phyloP scores from a whole-genome alignment of 2,797 vertebrate genomes.

The Diglossa cyanea region DNA sequence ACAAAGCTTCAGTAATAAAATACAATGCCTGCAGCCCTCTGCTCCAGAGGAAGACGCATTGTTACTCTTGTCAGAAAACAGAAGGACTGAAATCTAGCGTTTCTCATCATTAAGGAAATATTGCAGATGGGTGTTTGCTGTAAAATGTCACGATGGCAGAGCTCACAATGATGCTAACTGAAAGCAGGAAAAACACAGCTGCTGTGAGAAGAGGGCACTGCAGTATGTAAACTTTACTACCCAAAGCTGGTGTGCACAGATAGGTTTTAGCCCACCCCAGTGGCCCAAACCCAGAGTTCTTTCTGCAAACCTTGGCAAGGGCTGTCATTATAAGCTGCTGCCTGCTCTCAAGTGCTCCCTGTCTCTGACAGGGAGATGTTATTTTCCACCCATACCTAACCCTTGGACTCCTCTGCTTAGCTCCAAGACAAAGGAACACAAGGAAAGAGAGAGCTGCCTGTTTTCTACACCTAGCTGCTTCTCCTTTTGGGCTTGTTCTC shows the following conservation, averaged over 20 bases:
- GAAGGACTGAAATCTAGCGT: not conserved
- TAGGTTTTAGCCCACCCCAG: not conserved
- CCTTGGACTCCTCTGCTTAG: not conserved
- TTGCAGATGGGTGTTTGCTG: not conserved
- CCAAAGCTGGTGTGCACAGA: not conserved
- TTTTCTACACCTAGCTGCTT: not conserved
- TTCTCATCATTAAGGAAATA: conserved; percentile 1
- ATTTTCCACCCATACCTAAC: not conserved
- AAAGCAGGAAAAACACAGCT: not conserved
- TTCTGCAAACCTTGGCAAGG: not conserved
- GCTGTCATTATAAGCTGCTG: not conserved
- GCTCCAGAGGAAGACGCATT: not conserved
- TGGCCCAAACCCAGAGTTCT: not conserved
- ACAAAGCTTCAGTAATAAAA: not conserved
- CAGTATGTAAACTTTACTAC: not conserved
- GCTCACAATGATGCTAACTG: not conserved
- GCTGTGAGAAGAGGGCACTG: not conserved
- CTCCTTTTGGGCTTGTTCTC: not conserved
- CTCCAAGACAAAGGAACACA: not conserved
- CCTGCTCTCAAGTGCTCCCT: not conserved
- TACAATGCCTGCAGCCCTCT: not conserved
- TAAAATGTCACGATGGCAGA: not conserved
- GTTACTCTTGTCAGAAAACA: not conserved
- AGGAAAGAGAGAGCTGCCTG: not conserved
- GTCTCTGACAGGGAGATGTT: not conserved